Evolutionary conservation across 2,797 vertebrate genomes (phyloP).

Genomic region (Loriculus beryllinus): DNA sequence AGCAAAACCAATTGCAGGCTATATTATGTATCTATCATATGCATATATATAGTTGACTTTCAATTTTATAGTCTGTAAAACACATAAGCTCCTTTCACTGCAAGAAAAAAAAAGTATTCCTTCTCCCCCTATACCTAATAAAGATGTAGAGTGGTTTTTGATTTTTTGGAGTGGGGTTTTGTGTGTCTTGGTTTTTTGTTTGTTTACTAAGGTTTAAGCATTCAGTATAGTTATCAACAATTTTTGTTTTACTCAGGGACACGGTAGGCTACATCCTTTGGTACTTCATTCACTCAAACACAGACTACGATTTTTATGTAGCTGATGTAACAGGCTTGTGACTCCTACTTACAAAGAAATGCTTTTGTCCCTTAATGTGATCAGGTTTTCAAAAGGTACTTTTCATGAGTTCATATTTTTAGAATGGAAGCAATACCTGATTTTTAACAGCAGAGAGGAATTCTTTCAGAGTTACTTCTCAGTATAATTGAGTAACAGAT

Average conservation of each 20-base stretch:
- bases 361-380: neutral
- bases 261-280: neutral
- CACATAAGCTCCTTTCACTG: neutral
- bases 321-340: neutral
- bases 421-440: neutral
- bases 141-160: neutral
- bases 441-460: neutral
- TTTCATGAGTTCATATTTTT: neutral
- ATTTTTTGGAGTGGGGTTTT: neutral
- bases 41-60: neutral
- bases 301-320: constrained; percentile 3
- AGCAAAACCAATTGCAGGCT: neutral
- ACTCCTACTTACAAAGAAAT: constrained; percentile 1
- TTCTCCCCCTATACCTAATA: neutral
- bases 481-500: neutral
- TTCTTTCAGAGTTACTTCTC: neutral
- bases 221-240: neutral
- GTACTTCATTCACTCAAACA: neutral
- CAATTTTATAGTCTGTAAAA: neutral
- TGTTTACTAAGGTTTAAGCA: neutral
- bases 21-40: neutral
- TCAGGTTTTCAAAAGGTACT: neutral
- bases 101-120: neutral
- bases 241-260: neutral
- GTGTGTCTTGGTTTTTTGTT: neutral